These are phyloP conservation scores for Lepidocyrtoides sp. DNA, from an alignment of 2,888 invertebrate species.

Conservation along the genomic window DNA sequence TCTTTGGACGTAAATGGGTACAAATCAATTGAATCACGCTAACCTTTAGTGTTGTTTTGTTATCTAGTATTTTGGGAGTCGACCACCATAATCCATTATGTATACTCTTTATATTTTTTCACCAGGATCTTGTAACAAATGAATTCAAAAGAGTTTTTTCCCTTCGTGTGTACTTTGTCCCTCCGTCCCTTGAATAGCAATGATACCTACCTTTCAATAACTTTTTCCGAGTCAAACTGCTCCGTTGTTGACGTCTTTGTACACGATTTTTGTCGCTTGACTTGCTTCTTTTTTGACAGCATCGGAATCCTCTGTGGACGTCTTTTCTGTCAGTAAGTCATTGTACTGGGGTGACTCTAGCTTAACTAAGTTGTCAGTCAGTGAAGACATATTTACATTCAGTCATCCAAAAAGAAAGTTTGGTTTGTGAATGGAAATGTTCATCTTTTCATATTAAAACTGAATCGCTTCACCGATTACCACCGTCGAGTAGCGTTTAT, in stretches of 20 bases:
- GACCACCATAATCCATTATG: constrained; percentile 17
- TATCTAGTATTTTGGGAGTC: constrained; percentile 24
- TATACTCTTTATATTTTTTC: not conserved
- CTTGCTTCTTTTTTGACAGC: constrained; percentile 52
- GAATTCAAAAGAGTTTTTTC: not conserved
- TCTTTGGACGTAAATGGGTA: constrained; percentile 10
- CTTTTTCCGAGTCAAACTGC: constrained; percentile 39
- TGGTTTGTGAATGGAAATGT: not conserved
- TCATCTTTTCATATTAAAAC: too few relatives aligned
- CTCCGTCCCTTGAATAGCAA: not conserved
- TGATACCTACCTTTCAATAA: constrained; percentile 56
- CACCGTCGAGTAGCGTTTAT: constrained; percentile 2
- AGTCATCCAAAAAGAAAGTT: not conserved
- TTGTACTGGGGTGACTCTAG: constrained; percentile 57
- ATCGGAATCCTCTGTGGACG: constrained; percentile 63
- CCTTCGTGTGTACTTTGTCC: not conserved
- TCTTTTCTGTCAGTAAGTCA: constrained; percentile 74
- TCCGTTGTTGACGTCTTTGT: constrained; percentile 64
- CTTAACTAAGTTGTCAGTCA: constrained; percentile 45
- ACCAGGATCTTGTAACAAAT: not conserved
- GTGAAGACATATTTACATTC: constrained; percentile 46
- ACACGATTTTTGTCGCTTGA: constrained; percentile 76
- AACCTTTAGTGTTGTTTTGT: constrained; percentile 62
- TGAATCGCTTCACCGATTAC: too few relatives aligned
- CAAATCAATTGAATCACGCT: constrained; percentile 67